Percentiles rank a stretch among this genome's conserved stretches.
Conservation (phyloP, 2,113 vertebrate genomes). For the Astur gentilis region DNA sequence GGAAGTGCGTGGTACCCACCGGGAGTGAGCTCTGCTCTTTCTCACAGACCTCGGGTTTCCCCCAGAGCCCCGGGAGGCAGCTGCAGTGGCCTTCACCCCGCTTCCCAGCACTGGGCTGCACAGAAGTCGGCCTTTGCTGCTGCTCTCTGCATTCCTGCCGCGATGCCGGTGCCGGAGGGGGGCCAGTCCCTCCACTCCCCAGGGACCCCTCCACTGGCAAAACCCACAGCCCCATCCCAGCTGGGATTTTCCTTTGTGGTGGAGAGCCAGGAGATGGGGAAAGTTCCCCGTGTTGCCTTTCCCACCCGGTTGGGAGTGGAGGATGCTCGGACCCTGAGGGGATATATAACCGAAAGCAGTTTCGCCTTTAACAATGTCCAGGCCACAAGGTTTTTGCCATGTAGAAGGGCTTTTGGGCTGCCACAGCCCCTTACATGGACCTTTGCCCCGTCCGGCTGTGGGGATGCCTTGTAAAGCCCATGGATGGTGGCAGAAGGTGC, state of each 20-base stretch:
- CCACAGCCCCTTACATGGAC: neutral
- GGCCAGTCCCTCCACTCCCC: neutral
- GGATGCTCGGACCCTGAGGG: neutral
- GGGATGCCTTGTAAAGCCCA: neutral
- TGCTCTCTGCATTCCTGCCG: slow-evolving; percentile 10
- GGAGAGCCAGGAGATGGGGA: neutral
- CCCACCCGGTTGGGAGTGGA: neutral
- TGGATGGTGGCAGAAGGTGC: neutral
- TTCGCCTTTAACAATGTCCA: neutral
- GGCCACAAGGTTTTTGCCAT: neutral
- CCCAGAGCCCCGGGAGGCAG: neutral
- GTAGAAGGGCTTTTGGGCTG: neutral
- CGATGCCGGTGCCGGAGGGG: neutral
- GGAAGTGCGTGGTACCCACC: neutral
- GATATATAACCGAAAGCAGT: neutral
- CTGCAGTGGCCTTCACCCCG: neutral
- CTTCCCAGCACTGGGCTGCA: neutral
- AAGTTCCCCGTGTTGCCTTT: neutral
- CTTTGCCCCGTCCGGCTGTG: accelerated
- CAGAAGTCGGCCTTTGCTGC: neutral
- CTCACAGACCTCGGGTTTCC: slow-evolving; percentile 17
- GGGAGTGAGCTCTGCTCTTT: slow-evolving; percentile 5
- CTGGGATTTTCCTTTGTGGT: neutral
- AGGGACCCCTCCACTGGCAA: neutral
- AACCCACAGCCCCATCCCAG: neutral